A percentile compares a stretch with the other conserved stretches of the same genome.
phyloP scores from a whole-genome alignment of 2,113 vertebrate genomes.

The Epinephelus cyanopodus region DNA sequence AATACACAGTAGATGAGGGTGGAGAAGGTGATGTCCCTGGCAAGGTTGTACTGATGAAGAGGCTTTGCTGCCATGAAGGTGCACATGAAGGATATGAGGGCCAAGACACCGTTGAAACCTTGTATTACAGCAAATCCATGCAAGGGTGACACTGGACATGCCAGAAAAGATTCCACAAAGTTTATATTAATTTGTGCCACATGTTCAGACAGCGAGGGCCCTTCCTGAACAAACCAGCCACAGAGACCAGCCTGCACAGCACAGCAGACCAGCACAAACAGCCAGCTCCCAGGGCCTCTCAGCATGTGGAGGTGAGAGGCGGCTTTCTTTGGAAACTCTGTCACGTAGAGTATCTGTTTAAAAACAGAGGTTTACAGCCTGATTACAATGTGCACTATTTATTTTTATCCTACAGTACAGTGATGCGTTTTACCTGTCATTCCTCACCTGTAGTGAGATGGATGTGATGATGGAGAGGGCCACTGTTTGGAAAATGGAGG shows the following conservation, averaged over 20 bases:
- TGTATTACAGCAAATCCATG: slow-evolving; percentile 83
- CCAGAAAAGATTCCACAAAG: slow-evolving; percentile 77
- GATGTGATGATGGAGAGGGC: slow-evolving; percentile 85
- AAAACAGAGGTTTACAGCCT: slow-evolving; percentile 48
- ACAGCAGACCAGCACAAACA: slow-evolving; percentile 79
- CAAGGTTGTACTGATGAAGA: slow-evolving; percentile 84
- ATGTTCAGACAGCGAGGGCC: slow-evolving; percentile 57
- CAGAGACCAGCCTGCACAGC: slow-evolving; percentile 78
- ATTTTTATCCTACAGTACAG: neutral
- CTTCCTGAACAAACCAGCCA: slow-evolving; percentile 74
- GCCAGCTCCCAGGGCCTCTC: slow-evolving; percentile 74
- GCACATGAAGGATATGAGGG: slow-evolving; percentile 88
- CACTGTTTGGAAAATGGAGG: slow-evolving; percentile 83
- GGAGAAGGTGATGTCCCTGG: slow-evolving; percentile 89
- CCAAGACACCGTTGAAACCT: slow-evolving; percentile 74
- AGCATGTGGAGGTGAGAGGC: slow-evolving; percentile 70
- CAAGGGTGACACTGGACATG: slow-evolving; percentile 84
- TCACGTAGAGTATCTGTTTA: slow-evolving; percentile 82
- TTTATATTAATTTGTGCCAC: slow-evolving; percentile 63
- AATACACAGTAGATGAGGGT: slow-evolving; percentile 84
- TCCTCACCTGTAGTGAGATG: slow-evolving; percentile 85
- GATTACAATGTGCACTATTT: neutral
- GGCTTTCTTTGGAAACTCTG: slow-evolving; percentile 82
- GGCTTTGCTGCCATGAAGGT: slow-evolving; percentile 90
- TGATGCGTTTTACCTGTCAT: neutral